Percentiles rank a stretch among this genome's conserved stretches.
These are phyloP conservation scores for Porites evermanni DNA, from an alignment of 92 coral and sea anemone genomes.

Conservation along the genomic window DNA sequence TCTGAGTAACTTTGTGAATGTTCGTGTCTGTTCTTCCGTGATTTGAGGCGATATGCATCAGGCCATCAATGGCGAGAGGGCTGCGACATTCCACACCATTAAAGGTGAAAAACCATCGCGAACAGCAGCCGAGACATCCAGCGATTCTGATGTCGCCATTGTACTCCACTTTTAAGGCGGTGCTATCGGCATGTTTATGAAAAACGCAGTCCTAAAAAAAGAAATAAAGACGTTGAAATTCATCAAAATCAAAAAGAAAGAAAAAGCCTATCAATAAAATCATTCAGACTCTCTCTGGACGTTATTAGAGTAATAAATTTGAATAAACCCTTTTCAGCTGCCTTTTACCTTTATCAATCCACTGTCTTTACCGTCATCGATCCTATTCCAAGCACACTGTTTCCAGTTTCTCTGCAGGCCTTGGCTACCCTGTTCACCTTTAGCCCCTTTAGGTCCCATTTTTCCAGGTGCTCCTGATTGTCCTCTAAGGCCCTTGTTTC, in stretches of 20 bases:
- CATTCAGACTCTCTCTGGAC: no score
- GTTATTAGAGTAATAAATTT: no score
- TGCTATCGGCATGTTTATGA: conserved; percentile 6
- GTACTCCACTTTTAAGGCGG: conserved; percentile 59
- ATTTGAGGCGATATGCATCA: not conserved
- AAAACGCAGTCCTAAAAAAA: conserved; percentile 50
- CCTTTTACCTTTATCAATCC: conserved; percentile 1
- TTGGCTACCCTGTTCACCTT: conserved; percentile 1
- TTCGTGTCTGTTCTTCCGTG: conserved; percentile 28
- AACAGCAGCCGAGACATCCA: conserved; percentile 29
- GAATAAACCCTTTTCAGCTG: not conserved
- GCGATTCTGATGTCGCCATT: conserved; percentile 48
- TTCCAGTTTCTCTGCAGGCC: conserved; percentile 15
- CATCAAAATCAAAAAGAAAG: no score
- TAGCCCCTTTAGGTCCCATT: not conserved
- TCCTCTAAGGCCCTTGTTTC: not conserved
- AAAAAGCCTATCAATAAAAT: no score
- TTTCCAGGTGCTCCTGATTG: no score
- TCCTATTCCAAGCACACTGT: conserved; percentile 10
- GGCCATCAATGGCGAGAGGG: conserved; percentile 59
- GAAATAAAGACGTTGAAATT: no score
- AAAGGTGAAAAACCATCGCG: conserved; percentile 71
- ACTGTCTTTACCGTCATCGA: conserved; percentile 10
- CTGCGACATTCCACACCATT: conserved; percentile 45
- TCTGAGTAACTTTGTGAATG: conserved; percentile 18